Evolutionary conservation across 2,113 vertebrate species (phyloP).

Genomic region (Nibea albiflora): DNA sequence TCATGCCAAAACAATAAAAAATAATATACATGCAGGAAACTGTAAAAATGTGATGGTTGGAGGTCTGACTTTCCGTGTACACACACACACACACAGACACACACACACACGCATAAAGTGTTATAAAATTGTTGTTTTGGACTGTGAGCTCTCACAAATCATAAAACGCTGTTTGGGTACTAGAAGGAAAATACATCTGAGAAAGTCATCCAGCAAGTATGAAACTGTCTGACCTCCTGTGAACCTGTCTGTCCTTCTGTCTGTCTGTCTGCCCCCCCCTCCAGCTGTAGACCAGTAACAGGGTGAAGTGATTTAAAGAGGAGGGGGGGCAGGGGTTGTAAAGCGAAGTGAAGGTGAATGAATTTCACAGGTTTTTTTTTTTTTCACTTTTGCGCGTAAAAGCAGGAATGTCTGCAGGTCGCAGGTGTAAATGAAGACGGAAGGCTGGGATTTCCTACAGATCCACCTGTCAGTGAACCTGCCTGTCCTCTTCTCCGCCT

Average conservation of each 20-base stretch:
- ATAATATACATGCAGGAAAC: not conserved
- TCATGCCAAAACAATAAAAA: not conserved
- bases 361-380: slow-evolving; percentile 46
- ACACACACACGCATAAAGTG: not conserved
- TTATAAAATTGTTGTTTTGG: not conserved
- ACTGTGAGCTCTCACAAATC: not conserved
- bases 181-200: slow-evolving; percentile 5
- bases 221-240: slow-evolving; percentile 56
- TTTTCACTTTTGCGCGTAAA: not conserved
- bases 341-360: slow-evolving; percentile 21
- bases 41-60: not conserved
- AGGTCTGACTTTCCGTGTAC: not conserved
- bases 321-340: not conserved
- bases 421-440: slow-evolving; percentile 63
- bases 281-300: slow-evolving; percentile 56
- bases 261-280: slow-evolving; percentile 50
- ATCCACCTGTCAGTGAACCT: slow-evolving; percentile 65
- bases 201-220: slow-evolving; percentile 20
- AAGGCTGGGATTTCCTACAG: slow-evolving; percentile 57
- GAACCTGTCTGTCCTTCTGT: slow-evolving; percentile 53
- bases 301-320: slow-evolving; percentile 26
- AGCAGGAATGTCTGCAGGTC: slow-evolving; percentile 31
- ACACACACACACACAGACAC: not conserved
- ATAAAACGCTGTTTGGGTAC: not conserved
- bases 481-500: slow-evolving; percentile 11